Evolutionary conservation across 2,113 vertebrate species (phyloP), one percentile per base, ranked within the genome.

Genomic region (Stomatorhinus ivindoensis): DNA sequence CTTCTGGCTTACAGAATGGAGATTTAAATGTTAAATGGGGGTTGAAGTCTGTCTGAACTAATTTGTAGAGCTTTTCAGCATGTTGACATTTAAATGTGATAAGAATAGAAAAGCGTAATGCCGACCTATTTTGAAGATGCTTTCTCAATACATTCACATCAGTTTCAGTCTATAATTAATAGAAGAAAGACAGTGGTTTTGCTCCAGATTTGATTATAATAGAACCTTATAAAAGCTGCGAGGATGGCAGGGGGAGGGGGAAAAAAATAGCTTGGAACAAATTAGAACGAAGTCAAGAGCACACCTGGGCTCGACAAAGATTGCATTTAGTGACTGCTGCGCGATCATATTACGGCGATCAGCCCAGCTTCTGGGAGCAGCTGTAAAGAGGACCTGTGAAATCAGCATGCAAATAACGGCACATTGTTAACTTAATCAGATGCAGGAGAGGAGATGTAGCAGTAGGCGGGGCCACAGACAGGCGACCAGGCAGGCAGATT

Each of bases 341-440:
- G 97, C 97, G 96, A 97, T 98, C 97, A 96, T 96, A 96, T 97
- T 97, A 97, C 97, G 96, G 96, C 97, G 97, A 97, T 97, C 94
- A 97, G 96, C 97, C 97, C 97, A 95, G 95, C 95, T 96, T 96
- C 96, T 91, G 96, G 96, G 96, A 97, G 96, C 96, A 97, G 96
- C 96, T 97, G 96, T 96, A 96, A 95, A 96, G 97, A 97, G 94
- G 95, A 97, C 96, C 96, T 96, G 94, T 96, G 94, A 98, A 99
- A 99, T 99, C 98, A 98, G 97, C 97, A 99, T 99, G 98, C 97
- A 99, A 99, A 99, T 99, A 99, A 97, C 98, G 97, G 96, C 96
- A 97, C 98, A 99, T 99, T 98, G 98, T 99, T 98, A 99, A 98
- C 97, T 99, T 97, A 99, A 99, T 99, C 98, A 99, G 97, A 99